Evolutionary conservation across 1,140 invertebrate species (phyloP), one percentile per base, ranked within the genome.

Genomic region (Trypoxylus dichotomus): DNA sequence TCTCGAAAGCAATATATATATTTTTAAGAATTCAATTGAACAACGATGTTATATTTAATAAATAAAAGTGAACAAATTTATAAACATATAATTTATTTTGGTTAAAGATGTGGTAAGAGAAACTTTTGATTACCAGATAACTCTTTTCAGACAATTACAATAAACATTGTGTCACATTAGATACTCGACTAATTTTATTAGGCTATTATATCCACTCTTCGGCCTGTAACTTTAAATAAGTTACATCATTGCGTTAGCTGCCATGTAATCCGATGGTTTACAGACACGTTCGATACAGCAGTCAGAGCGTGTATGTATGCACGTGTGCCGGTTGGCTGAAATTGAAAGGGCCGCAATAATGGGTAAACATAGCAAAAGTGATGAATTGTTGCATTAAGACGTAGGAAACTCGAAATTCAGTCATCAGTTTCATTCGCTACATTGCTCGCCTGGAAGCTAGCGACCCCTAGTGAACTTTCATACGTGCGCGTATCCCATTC

Each of bases 341-440:
- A 43, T 74, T 41, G 72, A 29, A 42, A 19, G 72, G 72, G 72
- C 72, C 29, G 58, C 63, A 78, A 75, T 78, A 78, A 78, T 43
- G 77, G 74, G 41, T 73, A 78, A 54, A 60, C 78, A 47, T 79
- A 78, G 79, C 77, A 74, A 54, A 73, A 58, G 79, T 82, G 81
- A 82, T 82, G 78, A 82, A 82, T 82, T 79, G 81, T 72, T 77
- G 80, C 79, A 82, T 81, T 81, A 82, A 80, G 81, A 78, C 78
- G 81, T 79, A 81, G 79, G 79, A 79, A 82, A 81, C 79, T 82
- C 81, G 77, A 80, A 80, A 81, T 82, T 77, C 60, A 79, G 80
- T 79, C 79, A 81, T 82, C 79, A 82, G 80, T 82, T 81, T 77
- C 77, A 75, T 76, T 78, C 78, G 81, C 81, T 82, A 82, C 81